A percentile compares a stretch with the other conserved stretches of the same genome.
Evolutionary conservation across 1,140 invertebrate genomes (phyloP).

Genomic region (Aradophagus sp.): DNA sequence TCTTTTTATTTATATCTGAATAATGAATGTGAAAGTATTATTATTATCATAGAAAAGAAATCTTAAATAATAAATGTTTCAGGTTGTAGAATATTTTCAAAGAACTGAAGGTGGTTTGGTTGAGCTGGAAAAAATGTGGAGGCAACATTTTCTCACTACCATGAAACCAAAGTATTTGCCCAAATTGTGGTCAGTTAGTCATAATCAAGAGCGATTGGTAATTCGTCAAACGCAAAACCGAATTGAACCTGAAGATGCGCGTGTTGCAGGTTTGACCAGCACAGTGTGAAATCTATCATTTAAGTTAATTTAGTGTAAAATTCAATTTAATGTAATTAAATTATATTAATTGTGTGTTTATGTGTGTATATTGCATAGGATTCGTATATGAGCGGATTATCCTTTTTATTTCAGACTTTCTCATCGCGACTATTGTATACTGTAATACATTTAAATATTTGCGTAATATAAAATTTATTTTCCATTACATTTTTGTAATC

Average conservation of each 20-base stretch:
- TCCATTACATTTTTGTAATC: slow-evolving; percentile 11
- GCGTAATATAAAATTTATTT: slow-evolving; percentile 39
- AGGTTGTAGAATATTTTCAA: slow-evolving; percentile 81
- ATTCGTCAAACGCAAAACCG: slow-evolving; percentile 68
- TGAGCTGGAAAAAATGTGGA: slow-evolving; percentile 83
- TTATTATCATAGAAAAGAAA: too few relatives aligned
- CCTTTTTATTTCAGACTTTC: slow-evolving; percentile 52
- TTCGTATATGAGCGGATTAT: slow-evolving; percentile 68
- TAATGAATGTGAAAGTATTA: too few relatives aligned
- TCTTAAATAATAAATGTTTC: neutral
- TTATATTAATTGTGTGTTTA: slow-evolving; percentile 48
- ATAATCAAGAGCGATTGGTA: slow-evolving; percentile 78
- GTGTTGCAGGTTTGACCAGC: slow-evolving; percentile 64
- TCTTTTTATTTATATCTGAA: too few relatives aligned
- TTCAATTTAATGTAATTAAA: slow-evolving; percentile 21
- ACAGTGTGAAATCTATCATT: slow-evolving; percentile 7
- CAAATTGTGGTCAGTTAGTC: slow-evolving; percentile 83
- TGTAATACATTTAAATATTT: slow-evolving; percentile 44
- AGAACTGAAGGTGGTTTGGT: slow-evolving; percentile 78
- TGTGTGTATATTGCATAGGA: slow-evolving; percentile 58
- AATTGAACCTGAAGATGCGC: slow-evolving; percentile 69
- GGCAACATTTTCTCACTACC: slow-evolving; percentile 83
- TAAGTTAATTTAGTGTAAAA: slow-evolving; percentile 5
- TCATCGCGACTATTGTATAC: slow-evolving; percentile 42
- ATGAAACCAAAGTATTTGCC: slow-evolving; percentile 86